Evolutionary conservation across 2,888 invertebrate species (phyloP).

Genomic region (Sesia apiformis): DNA sequence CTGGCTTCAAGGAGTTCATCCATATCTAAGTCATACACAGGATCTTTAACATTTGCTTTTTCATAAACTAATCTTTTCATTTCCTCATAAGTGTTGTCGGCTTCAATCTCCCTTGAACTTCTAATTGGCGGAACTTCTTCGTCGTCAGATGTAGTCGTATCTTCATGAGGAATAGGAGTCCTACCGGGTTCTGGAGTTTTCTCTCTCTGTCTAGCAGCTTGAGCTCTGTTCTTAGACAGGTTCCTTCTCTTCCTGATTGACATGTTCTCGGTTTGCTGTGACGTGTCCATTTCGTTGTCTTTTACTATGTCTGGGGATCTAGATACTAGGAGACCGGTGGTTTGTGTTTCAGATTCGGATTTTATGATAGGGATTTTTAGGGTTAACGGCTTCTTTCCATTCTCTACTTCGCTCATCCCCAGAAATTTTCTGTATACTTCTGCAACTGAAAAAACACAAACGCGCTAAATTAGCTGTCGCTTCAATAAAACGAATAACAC

Average conservation of each 20-base stretch:
- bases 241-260: constrained; percentile 77
- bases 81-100: constrained; percentile 64
- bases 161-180: constrained; percentile 69
- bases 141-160: constrained; percentile 77
- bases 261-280: constrained; percentile 66
- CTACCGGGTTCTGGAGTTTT: constrained; percentile 67
- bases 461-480: background rate
- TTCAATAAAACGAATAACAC: background rate
- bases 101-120: constrained; percentile 60
- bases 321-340: constrained; percentile 31
- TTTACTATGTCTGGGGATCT: constrained; percentile 32
- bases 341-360: constrained; percentile 51
- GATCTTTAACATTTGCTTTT: constrained; percentile 53
- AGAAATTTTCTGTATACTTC: constrained; percentile 11
- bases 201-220: constrained; percentile 60
- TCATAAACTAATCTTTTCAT: constrained; percentile 62
- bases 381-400: constrained; percentile 22
- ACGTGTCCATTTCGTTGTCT: constrained; percentile 41
- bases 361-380: constrained; percentile 43
- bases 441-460: constrained; percentile 31
- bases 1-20: constrained; percentile 63
- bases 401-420: constrained; percentile 48
- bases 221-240: constrained; percentile 72
- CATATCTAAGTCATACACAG: constrained; percentile 59
- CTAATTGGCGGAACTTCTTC: constrained; percentile 45